Conservation (phyloP, 2,888 invertebrate genomes). For the Callyntrura sp. region DNA sequence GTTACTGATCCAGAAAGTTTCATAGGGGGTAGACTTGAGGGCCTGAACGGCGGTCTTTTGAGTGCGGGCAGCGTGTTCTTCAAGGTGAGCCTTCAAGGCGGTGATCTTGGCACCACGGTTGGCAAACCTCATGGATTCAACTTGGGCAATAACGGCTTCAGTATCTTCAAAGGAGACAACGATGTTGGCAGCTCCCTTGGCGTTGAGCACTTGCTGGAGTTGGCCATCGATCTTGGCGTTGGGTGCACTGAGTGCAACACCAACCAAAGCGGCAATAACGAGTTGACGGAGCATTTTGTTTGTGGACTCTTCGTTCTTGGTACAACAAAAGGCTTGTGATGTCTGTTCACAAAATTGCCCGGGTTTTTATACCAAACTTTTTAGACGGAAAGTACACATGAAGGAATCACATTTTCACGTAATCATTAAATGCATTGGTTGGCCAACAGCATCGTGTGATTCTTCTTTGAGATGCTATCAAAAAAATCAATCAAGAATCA, state of each 20-base stretch:
- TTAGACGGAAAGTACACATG: not conserved
- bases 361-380: slow-evolving; percentile 44
- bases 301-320: too few relatives aligned
- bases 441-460: not conserved
- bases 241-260: slow-evolving; percentile 64
- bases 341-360: not conserved
- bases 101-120: slow-evolving; percentile 60
- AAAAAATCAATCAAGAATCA: slow-evolving; percentile 13
- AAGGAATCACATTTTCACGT: not conserved
- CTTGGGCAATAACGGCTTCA: not conserved
- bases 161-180: slow-evolving; percentile 58
- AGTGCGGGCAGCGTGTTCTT: not conserved
- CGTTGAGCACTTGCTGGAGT: not conserved
- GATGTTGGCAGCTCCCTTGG: slow-evolving; percentile 43
- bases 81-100: slow-evolving; percentile 53
- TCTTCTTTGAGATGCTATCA: not conserved
- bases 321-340: slow-evolving; percentile 7
- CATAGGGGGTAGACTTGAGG: not conserved
- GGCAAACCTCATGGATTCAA: slow-evolving; percentile 39
- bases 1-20: slow-evolving; percentile 72
- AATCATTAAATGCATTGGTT: not conserved
- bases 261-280: slow-evolving; percentile 58
- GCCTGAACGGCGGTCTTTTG: too few relatives aligned
- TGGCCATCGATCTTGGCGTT: slow-evolving; percentile 57
- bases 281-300: slow-evolving; percentile 70